Base-by-base conservation (phyloP, 1,140 invertebrate genomes). In the Eciton burchellii region DNA sequence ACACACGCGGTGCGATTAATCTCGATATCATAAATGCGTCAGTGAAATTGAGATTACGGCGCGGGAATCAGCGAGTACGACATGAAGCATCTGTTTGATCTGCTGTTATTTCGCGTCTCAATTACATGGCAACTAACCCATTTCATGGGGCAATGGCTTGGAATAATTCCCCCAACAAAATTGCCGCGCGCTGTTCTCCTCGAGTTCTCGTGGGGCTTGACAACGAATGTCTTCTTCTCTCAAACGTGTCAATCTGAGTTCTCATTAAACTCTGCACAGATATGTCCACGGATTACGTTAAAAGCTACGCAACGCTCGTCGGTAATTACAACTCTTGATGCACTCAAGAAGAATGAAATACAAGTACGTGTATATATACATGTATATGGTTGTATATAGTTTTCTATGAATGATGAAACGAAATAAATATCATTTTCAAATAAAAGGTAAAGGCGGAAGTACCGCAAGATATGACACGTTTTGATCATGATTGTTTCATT, bases 41-140 rank as follows among this genome's bases (percentile, higher is more conserved):
- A 16, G 35, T 77, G 26, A 5, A 54, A 77, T 43, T 57, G 74
- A 24, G 29, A 68, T 45, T 70, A 21, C 29, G 3, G 11, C 6
- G 35, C 4, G 29, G 57, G 8, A 65, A 35, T 52, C n/a, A 26
- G 29, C 29, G 2, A 41, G 11, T 21, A 29, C 11, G n/a, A 70
- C 49, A 16, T 66, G 19, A 77, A 68, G 24, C 74, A 56, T 79
- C 63, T 79, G 52, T 79, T 79, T 70, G 63, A 79, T 57, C n/a
- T n/a, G 49, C 52, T 79, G 63, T 79, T 79, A 79, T 79, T 79
- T 79, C n/a, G 63, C 43, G 63, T 79, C 63, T 79, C 74, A 79
- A 79, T 79, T 79, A 79, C 74, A 70, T 79, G 21, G 63, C 63
- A 79, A 79, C 74, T 70, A 79, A 79, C 49, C 63, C 47, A 79